Conservation (phyloP, 2,888 invertebrate species). For the Meloe dianella region DNA sequence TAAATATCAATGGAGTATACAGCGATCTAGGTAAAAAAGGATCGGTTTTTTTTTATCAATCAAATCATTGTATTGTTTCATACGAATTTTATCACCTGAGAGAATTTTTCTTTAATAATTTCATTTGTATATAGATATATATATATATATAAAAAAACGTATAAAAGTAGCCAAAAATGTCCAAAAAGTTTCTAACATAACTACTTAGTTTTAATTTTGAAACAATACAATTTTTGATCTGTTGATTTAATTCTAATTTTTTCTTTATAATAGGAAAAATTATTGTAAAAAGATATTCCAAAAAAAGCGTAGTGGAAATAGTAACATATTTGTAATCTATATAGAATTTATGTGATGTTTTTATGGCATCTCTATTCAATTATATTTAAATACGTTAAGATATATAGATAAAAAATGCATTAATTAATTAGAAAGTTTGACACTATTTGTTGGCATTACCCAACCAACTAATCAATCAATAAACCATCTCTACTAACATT, state of each 20-base stretch:
- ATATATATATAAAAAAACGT: background rate
- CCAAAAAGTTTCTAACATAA: background rate
- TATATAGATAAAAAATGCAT: too few species aligned
- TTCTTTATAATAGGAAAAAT: background rate
- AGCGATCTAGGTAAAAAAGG: slow-evolving; percentile 39
- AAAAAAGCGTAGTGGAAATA: too few species aligned
- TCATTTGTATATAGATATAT: too few species aligned
- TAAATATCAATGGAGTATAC: slow-evolving; percentile 39
- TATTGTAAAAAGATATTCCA: too few species aligned
- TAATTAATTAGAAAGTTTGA: slow-evolving; percentile 12
- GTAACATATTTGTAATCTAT: too few species aligned
- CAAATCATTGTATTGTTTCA: slow-evolving; percentile 24
- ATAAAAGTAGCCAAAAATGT: slow-evolving; percentile 2
- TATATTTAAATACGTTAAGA: slow-evolving; percentile 1
- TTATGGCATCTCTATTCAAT: slow-evolving; percentile 4
- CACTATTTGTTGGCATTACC: slow-evolving; percentile 9
- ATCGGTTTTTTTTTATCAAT: slow-evolving; percentile 16
- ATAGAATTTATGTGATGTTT: slow-evolving; percentile 8
- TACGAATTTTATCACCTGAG: slow-evolving; percentile 29
- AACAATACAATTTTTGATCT: slow-evolving; percentile 25
- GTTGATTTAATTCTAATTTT: too few species aligned
- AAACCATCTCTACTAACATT: slow-evolving; percentile 29
- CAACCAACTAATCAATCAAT: slow-evolving; percentile 14
- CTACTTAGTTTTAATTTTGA: too few species aligned
- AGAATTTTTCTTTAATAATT: slow-evolving; percentile 18